Percentiles rank a stretch among this genome's conserved stretches.
These are phyloP conservation scores for Andricus curvator DNA, from an alignment of 2,888 invertebrate genomes.

Conservation along the genomic window DNA sequence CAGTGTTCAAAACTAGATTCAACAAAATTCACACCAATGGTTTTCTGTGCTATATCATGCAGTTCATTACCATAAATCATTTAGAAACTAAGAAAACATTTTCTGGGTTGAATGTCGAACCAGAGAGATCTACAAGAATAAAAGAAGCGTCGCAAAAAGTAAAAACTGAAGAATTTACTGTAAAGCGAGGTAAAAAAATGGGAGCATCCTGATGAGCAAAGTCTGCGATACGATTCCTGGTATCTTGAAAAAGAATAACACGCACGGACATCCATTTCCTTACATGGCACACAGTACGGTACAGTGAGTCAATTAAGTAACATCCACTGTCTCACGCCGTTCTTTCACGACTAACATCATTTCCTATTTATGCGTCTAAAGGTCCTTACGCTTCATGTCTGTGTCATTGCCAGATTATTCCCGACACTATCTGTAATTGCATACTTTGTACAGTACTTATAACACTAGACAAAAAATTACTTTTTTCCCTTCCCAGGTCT, in stretches of 20 bases:
- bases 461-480: neutral
- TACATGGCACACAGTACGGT: slow-evolving; percentile 12
- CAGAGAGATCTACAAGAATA: neutral
- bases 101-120: slow-evolving; percentile 9
- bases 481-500: neutral
- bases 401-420: neutral
- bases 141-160: neutral
- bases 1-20: too few species aligned
- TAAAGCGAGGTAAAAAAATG: neutral
- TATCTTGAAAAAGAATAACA: slow-evolving; percentile 12
- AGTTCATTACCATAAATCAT: neutral
- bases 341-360: neutral
- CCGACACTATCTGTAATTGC: neutral
- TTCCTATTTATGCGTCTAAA: neutral
- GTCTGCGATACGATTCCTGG: neutral
- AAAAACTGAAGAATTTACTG: slow-evolving; percentile 5
- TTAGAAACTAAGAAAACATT: neutral
- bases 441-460: neutral
- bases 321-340: neutral
- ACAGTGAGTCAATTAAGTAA: slow-evolving; percentile 16
- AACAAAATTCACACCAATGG: too few species aligned
- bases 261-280: slow-evolving; percentile 1
- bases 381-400: neutral
- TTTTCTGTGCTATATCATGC: neutral
- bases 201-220: neutral